Conservation (phyloP, 1,140 invertebrate species). For the Chionoecetes opilio region DNA sequence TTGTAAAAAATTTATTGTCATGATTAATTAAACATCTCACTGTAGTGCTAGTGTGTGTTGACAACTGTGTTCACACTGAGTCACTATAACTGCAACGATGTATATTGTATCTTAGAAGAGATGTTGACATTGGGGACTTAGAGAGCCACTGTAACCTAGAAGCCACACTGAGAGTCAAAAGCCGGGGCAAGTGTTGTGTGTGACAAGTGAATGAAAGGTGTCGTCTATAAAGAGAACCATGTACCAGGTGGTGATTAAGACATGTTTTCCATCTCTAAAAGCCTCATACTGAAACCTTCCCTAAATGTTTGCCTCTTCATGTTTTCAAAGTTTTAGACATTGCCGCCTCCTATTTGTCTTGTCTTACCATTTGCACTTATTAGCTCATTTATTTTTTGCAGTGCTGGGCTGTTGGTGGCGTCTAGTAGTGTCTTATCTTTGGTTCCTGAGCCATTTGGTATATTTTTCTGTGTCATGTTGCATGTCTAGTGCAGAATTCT, state of each 20-base stretch:
- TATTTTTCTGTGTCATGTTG: slow-evolving; percentile 75
- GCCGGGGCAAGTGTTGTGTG: slow-evolving; percentile 21
- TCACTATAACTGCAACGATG: slow-evolving; percentile 50
- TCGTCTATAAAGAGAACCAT: slow-evolving; percentile 44
- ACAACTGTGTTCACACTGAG: slow-evolving; percentile 68
- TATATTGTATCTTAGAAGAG: slow-evolving; percentile 67
- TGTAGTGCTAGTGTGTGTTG: slow-evolving; percentile 70
- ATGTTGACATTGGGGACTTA: slow-evolving; percentile 38
- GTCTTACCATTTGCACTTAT: slow-evolving; percentile 79
- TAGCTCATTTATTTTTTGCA: slow-evolving; percentile 75
- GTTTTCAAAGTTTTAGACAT: slow-evolving; percentile 74
- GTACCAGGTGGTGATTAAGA: slow-evolving; percentile 62
- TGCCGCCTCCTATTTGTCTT: slow-evolving; percentile 77
- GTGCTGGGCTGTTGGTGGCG: slow-evolving; percentile 70
- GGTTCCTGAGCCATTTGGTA: slow-evolving; percentile 54
- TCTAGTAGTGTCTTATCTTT: slow-evolving; percentile 72
- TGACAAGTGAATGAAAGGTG: slow-evolving; percentile 54
- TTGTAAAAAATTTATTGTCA: slow-evolving; percentile 45
- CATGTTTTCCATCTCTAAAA: slow-evolving; percentile 72
- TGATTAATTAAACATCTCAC: slow-evolving; percentile 50
- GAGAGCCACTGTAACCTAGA: slow-evolving; percentile 57
- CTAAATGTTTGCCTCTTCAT: slow-evolving; percentile 77
- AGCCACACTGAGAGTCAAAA: slow-evolving; percentile 60
- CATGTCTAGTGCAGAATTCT: slow-evolving; percentile 74
- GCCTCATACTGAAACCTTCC: slow-evolving; percentile 77